Evolutionary conservation across 2,113 vertebrate genomes (phyloP).

Genomic region (Mionectes macconnelli): DNA sequence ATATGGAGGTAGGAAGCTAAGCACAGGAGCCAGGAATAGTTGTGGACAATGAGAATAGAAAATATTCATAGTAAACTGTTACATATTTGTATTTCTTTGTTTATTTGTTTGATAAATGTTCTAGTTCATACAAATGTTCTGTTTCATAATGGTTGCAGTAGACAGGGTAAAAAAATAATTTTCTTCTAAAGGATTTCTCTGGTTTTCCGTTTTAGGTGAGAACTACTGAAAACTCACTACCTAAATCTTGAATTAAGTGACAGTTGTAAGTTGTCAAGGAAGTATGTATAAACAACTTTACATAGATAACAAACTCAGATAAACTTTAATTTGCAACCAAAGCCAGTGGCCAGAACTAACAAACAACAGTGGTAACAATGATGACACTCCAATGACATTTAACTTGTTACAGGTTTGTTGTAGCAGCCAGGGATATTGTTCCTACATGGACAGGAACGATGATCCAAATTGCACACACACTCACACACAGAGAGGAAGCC

Average conservation of each 20-base stretch:
- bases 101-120: not conserved
- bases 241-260: not conserved
- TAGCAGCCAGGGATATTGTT: not conserved
- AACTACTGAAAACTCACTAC: not conserved
- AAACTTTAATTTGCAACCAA: not conserved
- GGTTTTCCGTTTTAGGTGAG: not conserved
- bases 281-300: not conserved
- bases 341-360: not conserved
- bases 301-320: not conserved
- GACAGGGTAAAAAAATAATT: not conserved
- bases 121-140: not conserved
- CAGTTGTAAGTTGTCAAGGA: not conserved
- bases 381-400: not conserved
- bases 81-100: not conserved
- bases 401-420: not conserved
- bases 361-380: not conserved
- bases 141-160: not conserved
- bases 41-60: not conserved
- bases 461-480: not conserved
- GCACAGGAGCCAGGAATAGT: not conserved
- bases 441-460: not conserved
- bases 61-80: not conserved
- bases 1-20: not conserved
- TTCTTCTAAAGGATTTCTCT: not conserved
- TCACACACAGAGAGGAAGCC: not conserved